phyloP scores from a whole-genome alignment of 2,113 vertebrate species.

The Trachemys scripta region DNA sequence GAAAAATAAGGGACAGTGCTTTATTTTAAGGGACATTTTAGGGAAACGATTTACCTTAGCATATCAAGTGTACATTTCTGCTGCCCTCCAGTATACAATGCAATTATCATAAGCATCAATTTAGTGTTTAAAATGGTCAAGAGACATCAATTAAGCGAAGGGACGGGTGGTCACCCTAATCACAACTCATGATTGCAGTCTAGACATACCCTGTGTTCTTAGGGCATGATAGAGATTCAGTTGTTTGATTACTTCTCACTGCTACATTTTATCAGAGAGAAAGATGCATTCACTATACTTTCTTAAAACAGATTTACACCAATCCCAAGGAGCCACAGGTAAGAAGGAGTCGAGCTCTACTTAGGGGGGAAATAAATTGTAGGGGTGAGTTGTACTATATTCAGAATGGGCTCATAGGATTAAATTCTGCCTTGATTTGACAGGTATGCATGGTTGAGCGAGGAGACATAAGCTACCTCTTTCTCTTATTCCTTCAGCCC shows the following conservation, averaged over 20 bases:
- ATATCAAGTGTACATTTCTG: not conserved
- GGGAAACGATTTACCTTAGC: not conserved
- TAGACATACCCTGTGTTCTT: not conserved
- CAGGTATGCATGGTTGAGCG: slow-evolving; percentile 29
- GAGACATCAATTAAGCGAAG: not conserved
- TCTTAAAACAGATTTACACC: slow-evolving; percentile 81
- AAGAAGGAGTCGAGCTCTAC: slow-evolving; percentile 70
- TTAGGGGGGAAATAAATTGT: slow-evolving; percentile 39
- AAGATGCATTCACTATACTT: slow-evolving; percentile 71
- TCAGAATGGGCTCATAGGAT: slow-evolving; percentile 48
- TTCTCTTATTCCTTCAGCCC: slow-evolving; percentile 43
- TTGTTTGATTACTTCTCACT: slow-evolving; percentile 21
- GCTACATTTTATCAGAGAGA: slow-evolving; percentile 33
- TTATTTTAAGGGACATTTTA: not conserved
- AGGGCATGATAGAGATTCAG: not conserved
- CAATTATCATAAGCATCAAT: not conserved
- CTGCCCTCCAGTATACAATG: not conserved
- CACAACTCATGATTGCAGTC: not conserved
- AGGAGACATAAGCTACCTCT: not conserved
- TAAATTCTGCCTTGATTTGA: slow-evolving; percentile 31
- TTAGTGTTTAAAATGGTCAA: not conserved
- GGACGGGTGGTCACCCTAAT: not conserved
- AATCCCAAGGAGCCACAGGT: slow-evolving; percentile 82
- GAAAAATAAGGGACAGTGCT: not conserved
- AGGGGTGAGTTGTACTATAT: slow-evolving; percentile 68